Conservation (phyloP, 2,888 invertebrate genomes). For the Tupiocoris notatus region DNA sequence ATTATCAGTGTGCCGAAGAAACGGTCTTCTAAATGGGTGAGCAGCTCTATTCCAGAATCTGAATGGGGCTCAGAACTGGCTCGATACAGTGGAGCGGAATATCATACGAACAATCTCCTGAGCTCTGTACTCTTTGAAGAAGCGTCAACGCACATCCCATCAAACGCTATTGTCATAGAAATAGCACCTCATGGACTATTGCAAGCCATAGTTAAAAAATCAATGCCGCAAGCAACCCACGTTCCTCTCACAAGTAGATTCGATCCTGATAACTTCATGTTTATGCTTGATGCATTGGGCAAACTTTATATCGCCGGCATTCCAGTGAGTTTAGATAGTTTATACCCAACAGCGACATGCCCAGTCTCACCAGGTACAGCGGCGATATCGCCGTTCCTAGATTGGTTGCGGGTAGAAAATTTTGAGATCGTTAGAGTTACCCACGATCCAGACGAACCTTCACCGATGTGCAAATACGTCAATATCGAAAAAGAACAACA, state of each 20-base stretch:
- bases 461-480: background rate
- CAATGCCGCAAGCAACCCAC: constrained; percentile 56
- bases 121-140: constrained; percentile 79
- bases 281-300: constrained; percentile 33
- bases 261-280: constrained; percentile 22
- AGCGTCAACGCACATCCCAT: constrained; percentile 73
- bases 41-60: constrained; percentile 63
- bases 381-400: background rate
- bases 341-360: constrained; percentile 35
- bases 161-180: constrained; percentile 80
- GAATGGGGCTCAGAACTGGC: constrained; percentile 62
- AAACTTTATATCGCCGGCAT: constrained; percentile 37
- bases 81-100: constrained; percentile 62
- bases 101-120: constrained; percentile 66
- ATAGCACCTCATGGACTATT: constrained; percentile 87
- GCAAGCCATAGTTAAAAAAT: constrained; percentile 80
- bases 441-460: background rate
- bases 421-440: background rate
- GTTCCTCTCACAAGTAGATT: constrained; percentile 32
- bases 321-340: constrained; percentile 20
- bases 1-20: constrained; percentile 56
- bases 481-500: background rate
- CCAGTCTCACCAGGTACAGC: constrained; percentile 38
- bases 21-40: constrained; percentile 65
- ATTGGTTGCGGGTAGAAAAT: background rate